These are phyloP conservation scores for Drosophila leonis DNA, from an alignment of 2,888 invertebrate genomes.

Conservation along the genomic window DNA sequence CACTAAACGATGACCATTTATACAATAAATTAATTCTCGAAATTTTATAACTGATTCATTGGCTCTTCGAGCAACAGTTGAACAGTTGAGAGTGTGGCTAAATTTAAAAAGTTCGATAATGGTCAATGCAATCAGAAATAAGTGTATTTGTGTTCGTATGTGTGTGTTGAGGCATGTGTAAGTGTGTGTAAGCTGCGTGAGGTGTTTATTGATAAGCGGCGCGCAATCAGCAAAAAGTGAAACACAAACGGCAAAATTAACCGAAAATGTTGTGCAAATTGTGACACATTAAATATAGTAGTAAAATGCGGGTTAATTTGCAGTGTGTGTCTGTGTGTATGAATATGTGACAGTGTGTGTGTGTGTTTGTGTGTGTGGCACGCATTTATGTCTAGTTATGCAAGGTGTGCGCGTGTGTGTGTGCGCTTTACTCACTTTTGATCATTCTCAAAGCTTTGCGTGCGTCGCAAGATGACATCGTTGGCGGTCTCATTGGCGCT, in stretches of 20 bases:
- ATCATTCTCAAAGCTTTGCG: conserved; percentile 95
- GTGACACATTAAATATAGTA: conserved; percentile 46
- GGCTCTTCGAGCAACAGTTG: conserved; percentile 9
- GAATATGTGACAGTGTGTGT: conserved; percentile 41
- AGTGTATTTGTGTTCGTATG: conserved; percentile 23
- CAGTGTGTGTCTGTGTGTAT: conserved; percentile 29
- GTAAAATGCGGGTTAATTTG: conserved; percentile 71
- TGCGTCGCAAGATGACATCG: conserved; percentile 91
- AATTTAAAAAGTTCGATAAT: conserved; percentile 65
- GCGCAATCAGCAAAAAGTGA: conserved; percentile 66
- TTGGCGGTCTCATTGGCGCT: conserved; percentile 71
- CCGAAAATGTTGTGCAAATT: conserved; percentile 65
- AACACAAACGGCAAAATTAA: conserved; percentile 69
- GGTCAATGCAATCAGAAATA: conserved; percentile 31
- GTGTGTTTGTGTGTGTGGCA: conserved; percentile 49
- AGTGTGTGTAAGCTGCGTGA: conserved; percentile 35
- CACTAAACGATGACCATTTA: conserved; percentile 15
- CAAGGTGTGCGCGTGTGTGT: conserved; percentile 27
- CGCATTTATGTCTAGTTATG: conserved; percentile 59
- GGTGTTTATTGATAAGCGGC: conserved; percentile 56
- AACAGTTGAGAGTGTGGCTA: conserved; percentile 43
- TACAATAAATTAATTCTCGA: conserved; percentile 6
- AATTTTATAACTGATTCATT: conserved; percentile 38
- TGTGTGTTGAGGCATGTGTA: conserved; percentile 13
- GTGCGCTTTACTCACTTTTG: conserved; percentile 90